Percentiles rank a stretch among this genome's conserved stretches.
These are phyloP conservation scores for Cliona cf. orientalis DNA, from an alignment of 37 sponge, comb jelly and placozoan genomes.

Conservation along the genomic window DNA sequence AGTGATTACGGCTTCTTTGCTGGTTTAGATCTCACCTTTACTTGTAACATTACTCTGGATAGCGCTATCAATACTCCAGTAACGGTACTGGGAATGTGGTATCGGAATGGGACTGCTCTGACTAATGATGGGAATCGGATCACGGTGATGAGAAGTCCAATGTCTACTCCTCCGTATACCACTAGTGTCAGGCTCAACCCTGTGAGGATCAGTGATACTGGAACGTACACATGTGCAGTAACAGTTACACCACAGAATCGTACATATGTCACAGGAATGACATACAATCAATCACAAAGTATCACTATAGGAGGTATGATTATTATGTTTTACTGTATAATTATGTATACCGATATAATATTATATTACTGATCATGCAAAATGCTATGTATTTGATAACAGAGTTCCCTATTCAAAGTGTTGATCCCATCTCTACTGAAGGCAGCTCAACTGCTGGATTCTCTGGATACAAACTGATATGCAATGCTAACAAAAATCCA, in stretches of 20 bases:
- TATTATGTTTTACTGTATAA: too few species aligned
- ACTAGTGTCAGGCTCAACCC: not conserved
- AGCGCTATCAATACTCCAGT: slow-evolving; percentile 3
- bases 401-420: slow-evolving; percentile 5
- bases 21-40: slow-evolving; percentile 24
- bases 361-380: too few species aligned
- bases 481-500: not conserved
- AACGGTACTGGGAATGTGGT: not conserved
- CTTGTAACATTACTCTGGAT: not conserved
- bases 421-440: not conserved
- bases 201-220: not conserved
- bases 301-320: too few species aligned
- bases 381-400: too few species aligned
- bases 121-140: not conserved
- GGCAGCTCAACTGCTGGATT: slow-evolving; percentile 4
- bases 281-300: not conserved
- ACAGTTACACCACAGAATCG: not conserved
- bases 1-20: slow-evolving; percentile 9
- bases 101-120: not conserved
- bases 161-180: too few species aligned
- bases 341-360: too few species aligned
- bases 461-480: not conserved
- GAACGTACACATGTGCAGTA: not conserved
- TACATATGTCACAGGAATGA: not conserved
- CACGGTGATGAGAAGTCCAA: not conserved